Conservation (phyloP, 92 coral and sea anemone species). For the Metridium senile region DNA sequence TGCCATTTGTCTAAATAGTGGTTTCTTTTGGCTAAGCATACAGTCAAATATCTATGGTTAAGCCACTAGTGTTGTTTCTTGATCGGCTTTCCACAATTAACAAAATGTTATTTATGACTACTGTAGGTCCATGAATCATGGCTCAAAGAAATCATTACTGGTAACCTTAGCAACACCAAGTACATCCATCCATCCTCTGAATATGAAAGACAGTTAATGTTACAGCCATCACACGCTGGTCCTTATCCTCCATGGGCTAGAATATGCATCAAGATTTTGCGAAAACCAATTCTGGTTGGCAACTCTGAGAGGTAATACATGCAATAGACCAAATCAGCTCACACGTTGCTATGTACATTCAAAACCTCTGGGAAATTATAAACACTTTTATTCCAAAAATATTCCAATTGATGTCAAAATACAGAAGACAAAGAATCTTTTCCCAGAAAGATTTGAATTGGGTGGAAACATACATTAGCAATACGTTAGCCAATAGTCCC, state of each 20-base stretch:
- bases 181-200: constrained; percentile 63
- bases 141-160: constrained; percentile 45
- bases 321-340: too few species aligned
- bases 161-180: constrained; percentile 9
- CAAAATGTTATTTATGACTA: neutral
- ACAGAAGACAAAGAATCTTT: too few species aligned
- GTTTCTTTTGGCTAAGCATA: too few species aligned
- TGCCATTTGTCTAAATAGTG: too few species aligned
- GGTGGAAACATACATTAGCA: too few species aligned
- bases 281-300: constrained; percentile 51
- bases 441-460: too few species aligned
- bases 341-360: neutral
- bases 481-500: too few species aligned
- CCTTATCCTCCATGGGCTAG: constrained; percentile 80
- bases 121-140: constrained; percentile 64
- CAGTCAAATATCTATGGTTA: too few species aligned
- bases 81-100: too few species aligned
- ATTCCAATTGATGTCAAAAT: too few species aligned
- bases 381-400: too few species aligned
- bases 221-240: constrained; percentile 87
- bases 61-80: too few species aligned
- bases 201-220: constrained; percentile 77
- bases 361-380: neutral
- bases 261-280: constrained; percentile 59
- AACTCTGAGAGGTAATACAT: constrained; percentile 25